phyloP scores from a whole-genome alignment of 2,113 vertebrate genomes.

The Psittacula cyanocephala region DNA sequence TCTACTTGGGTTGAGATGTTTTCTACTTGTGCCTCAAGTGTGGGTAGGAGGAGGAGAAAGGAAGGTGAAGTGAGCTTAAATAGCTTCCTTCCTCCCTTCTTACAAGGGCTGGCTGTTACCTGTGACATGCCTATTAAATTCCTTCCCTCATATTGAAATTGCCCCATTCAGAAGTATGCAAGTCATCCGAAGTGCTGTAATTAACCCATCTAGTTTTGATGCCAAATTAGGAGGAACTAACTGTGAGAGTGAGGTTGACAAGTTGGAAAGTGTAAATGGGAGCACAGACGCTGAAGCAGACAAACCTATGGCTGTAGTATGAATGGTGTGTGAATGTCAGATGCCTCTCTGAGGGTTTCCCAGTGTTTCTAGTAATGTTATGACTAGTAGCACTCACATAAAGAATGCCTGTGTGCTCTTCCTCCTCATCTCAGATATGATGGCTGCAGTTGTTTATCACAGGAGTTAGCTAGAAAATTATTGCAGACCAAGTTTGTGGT shows the following conservation, averaged over 20 bases:
- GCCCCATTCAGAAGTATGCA: fast-evolving
- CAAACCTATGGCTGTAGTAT: not conserved
- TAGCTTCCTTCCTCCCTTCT: not conserved
- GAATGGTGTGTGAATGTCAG: not conserved
- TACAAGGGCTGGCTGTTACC: not conserved
- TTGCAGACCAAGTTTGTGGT: not conserved
- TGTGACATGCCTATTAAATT: not conserved
- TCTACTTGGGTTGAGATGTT: not conserved
- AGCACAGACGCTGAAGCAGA: not conserved
- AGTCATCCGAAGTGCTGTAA: not conserved
- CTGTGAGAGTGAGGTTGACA: not conserved
- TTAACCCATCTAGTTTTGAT: not conserved
- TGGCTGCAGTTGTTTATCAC: not conserved
- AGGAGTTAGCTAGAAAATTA: not conserved
- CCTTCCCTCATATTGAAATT: not conserved
- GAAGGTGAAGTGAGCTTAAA: not conserved
- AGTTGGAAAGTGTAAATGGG: not conserved
- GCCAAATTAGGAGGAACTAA: not conserved
- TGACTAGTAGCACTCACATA: not conserved
- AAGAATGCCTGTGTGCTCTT: not conserved
- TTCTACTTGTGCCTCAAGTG: not conserved
- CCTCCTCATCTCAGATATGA: not conserved
- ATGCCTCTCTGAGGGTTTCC: not conserved
- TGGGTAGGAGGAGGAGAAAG: not conserved
- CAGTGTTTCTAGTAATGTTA: not conserved